A percentile compares a stretch with the other conserved stretches of the same genome.
Evolutionary conservation across 2,888 invertebrate genomes (phyloP).

Genomic region (Lymantria monacha): DNA sequence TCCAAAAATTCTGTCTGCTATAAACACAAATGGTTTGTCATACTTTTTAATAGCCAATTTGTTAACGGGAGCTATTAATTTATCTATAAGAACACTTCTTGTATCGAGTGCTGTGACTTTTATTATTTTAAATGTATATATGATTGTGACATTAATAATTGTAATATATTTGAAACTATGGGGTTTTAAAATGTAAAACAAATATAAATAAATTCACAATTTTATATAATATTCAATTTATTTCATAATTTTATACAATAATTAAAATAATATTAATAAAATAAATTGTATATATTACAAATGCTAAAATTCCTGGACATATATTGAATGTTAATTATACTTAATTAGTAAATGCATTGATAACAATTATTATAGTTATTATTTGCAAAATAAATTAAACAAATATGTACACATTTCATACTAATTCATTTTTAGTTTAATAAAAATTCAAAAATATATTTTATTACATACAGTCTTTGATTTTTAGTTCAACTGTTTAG

Average conservation of each 20-base stretch:
- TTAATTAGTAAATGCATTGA: too few relatives aligned
- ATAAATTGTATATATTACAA: not conserved
- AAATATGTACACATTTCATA: too few relatives aligned
- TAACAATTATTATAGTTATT: too few relatives aligned
- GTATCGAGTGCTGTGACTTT: slow-evolving; percentile 65
- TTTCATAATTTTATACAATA: slow-evolving; percentile 6
- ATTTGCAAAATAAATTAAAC: too few relatives aligned
- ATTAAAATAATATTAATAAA: not conserved
- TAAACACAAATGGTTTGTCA: slow-evolving; percentile 91
- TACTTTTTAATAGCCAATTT: slow-evolving; percentile 93
- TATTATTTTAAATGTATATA: slow-evolving; percentile 81
- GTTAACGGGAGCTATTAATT: slow-evolving; percentile 91
- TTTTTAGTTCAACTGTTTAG: too few relatives aligned
- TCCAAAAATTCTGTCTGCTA: slow-evolving; percentile 84
- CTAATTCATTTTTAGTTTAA: too few relatives aligned
- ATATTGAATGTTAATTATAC: not conserved
- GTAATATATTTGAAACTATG: slow-evolving; percentile 62
- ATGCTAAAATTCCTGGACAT: not conserved
- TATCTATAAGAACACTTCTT: slow-evolving; percentile 84
- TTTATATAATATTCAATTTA: slow-evolving; percentile 11
- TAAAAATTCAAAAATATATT: too few relatives aligned
- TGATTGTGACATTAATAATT: slow-evolving; percentile 60
- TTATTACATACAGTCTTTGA: too few relatives aligned
- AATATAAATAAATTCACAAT: not conserved
- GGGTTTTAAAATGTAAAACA: slow-evolving; percentile 66